Conservation (phyloP, 1,140 invertebrate species). For the Rhizoglyphus robini region DNA sequence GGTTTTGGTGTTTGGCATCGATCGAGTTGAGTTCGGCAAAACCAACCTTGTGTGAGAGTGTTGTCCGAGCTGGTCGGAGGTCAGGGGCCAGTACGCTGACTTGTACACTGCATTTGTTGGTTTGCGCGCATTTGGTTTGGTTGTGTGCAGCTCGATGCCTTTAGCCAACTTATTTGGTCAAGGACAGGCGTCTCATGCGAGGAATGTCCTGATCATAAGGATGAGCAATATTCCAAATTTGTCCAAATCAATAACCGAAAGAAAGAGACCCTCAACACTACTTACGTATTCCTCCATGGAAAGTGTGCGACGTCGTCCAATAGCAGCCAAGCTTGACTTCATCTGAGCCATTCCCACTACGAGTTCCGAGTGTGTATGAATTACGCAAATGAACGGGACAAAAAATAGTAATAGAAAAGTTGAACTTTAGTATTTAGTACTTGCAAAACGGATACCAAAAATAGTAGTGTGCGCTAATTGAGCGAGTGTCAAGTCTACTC, state of each 20-base stretch:
- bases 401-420: not conserved
- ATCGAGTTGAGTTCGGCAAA: too few species aligned
- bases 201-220: conserved; percentile 23
- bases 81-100: too few species aligned
- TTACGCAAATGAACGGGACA: not conserved
- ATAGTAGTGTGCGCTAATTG: too few species aligned
- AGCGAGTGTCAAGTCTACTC: too few species aligned
- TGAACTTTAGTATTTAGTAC: not conserved
- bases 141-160: too few species aligned
- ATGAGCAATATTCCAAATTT: not conserved
- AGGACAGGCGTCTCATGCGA: conserved; percentile 25
- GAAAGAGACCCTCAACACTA: not conserved
- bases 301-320: conserved; percentile 29
- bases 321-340: conserved; percentile 25
- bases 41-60: too few species aligned
- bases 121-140: too few species aligned
- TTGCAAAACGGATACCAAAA: not conserved
- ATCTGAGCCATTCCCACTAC: conserved; percentile 23
- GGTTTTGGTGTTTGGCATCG: too few species aligned
- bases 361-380: not conserved
- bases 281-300: conserved; percentile 31
- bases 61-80: too few species aligned
- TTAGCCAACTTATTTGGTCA: conserved; percentile 20
- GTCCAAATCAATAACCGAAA: not conserved
- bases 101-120: too few species aligned